phyloP scores from a whole-genome alignment of 2,113 vertebrate species.

The Noctilio leporinus region DNA sequence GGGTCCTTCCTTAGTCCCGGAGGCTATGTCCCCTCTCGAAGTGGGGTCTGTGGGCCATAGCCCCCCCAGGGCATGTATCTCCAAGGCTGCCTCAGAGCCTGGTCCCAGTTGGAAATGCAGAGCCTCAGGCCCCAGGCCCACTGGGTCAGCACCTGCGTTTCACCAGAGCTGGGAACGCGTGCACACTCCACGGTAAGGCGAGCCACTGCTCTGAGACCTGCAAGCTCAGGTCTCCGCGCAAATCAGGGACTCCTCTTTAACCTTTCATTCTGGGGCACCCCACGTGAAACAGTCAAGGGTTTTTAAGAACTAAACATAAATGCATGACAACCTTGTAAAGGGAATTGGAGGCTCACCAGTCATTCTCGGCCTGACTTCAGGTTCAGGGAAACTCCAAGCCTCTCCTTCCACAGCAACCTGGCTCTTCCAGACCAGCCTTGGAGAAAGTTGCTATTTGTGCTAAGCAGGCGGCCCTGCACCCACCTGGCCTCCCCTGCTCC shows the following conservation, averaged over 20 bases:
- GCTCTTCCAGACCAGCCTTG: not conserved
- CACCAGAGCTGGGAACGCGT: not conserved
- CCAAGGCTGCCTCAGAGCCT: not conserved
- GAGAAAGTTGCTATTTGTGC: too few relatives aligned
- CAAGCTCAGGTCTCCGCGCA: not conserved
- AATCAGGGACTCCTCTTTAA: not conserved
- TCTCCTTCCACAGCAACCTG: not conserved
- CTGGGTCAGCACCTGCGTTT: not conserved
- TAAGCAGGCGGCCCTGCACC: not conserved
- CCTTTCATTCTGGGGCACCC: not conserved
- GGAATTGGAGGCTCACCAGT: not conserved
- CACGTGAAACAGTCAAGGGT: not conserved
- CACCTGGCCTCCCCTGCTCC: not conserved
- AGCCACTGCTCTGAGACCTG: not conserved
- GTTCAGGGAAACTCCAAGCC: not conserved
- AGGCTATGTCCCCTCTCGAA: not conserved
- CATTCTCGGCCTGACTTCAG: not conserved
- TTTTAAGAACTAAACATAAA: not conserved
- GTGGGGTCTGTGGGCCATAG: not conserved
- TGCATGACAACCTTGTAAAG: not conserved
- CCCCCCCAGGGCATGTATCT: not conserved
- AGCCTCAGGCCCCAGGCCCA: not conserved
- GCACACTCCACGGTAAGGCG: not conserved
- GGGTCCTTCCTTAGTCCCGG: not conserved
- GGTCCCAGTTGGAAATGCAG: not conserved